Percentiles rank a stretch among this genome's conserved stretches.
phyloP scores from a whole-genome alignment of 1,140 invertebrate species.

The Trypoxylus dichotomus region DNA sequence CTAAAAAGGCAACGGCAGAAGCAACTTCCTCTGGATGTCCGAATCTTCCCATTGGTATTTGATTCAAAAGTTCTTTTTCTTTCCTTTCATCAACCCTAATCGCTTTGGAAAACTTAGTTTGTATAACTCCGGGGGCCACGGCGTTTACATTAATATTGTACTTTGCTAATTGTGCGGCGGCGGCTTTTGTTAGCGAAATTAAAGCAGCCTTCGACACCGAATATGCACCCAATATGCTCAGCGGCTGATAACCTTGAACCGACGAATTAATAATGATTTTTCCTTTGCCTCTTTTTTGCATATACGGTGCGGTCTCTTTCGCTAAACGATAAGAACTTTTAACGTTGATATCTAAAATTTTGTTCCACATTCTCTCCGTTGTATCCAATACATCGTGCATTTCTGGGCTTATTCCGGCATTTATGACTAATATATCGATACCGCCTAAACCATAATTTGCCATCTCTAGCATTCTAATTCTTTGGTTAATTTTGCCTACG shows the following conservation, averaged over 20 bases:
- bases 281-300: constrained; percentile 76
- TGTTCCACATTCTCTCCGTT: constrained; percentile 83
- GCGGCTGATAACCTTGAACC: constrained; percentile 83
- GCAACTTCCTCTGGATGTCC: constrained; percentile 81
- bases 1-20: constrained; percentile 83
- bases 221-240: constrained; percentile 85
- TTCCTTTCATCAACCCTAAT: constrained; percentile 61
- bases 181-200: constrained; percentile 83
- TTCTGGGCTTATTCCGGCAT: constrained; percentile 89
- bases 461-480: constrained; percentile 47
- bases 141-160: constrained; percentile 92
- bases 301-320: constrained; percentile 82
- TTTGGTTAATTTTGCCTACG: constrained; percentile 77
- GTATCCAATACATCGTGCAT: constrained; percentile 80
- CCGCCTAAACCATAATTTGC: constrained; percentile 75
- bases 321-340: constrained; percentile 86
- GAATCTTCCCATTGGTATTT: constrained; percentile 49
- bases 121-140: constrained; percentile 89
- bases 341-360: constrained; percentile 96
- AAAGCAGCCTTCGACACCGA: constrained; percentile 94
- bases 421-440: constrained; percentile 92
- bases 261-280: constrained; percentile 87
- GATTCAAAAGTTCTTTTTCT: constrained; percentile 48
- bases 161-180: constrained; percentile 70
- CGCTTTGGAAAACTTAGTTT: constrained; percentile 83